Conservation (phyloP, 64 coral and sea anemone species). For the Actinia tenebrosa region DNA sequence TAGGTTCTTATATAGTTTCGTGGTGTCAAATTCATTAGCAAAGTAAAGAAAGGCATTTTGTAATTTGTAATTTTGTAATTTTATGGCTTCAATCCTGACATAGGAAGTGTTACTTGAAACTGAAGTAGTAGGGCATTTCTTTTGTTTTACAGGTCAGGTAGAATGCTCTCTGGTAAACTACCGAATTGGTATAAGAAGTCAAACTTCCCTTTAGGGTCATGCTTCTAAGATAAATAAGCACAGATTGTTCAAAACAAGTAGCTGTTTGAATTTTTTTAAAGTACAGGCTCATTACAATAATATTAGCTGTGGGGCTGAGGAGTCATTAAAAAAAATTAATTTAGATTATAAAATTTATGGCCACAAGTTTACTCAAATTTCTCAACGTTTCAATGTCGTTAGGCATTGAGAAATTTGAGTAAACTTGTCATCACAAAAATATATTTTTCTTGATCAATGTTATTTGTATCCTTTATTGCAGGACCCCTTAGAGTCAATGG, state of each 20-base stretch:
- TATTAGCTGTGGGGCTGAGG: too few species aligned
- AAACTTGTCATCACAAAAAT: too few species aligned
- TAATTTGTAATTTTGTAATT: neutral
- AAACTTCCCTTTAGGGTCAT: neutral
- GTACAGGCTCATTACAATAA: too few species aligned
- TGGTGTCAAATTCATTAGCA: neutral
- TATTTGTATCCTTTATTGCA: conserved; percentile 9
- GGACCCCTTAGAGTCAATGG: conserved; percentile 42
- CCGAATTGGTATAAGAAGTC: neutral
- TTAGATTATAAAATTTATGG: too few species aligned
- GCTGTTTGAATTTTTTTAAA: too few species aligned
- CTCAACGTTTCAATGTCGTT: neutral
- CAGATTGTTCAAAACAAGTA: too few species aligned
- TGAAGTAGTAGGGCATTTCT: neutral
- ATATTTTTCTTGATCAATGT: too few species aligned
- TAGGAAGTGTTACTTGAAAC: neutral
- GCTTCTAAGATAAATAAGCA: neutral
- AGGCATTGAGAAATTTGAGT: neutral
- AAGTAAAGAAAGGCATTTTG: neutral
- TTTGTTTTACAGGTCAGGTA: neutral
- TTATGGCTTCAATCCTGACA: neutral
- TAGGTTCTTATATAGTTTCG: neutral
- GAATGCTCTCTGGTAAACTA: neutral
- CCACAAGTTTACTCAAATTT: too few species aligned
- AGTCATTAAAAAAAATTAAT: too few species aligned